These are phyloP conservation scores for Sebastes elongatus DNA, from an alignment of 2,797 vertebrate species.

Conservation along the genomic window DNA sequence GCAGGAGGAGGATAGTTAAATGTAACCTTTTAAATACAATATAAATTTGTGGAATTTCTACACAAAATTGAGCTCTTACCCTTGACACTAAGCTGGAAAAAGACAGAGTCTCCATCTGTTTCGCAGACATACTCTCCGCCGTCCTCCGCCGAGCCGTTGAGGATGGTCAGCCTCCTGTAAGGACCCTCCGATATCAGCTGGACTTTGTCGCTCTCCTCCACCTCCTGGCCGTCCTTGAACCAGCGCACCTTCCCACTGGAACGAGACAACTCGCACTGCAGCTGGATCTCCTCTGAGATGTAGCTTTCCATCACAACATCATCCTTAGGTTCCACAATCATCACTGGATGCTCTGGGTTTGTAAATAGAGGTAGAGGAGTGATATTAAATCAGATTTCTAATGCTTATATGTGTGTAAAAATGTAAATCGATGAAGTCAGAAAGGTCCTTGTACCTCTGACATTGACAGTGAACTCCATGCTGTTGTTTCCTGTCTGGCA, in stretches of 20 bases:
- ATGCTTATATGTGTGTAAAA: not conserved
- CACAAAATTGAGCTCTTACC: constrained; percentile 68
- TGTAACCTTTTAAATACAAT: not conserved
- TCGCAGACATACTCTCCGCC: constrained; percentile 92
- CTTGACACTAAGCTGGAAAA: constrained; percentile 88
- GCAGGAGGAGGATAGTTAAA: not conserved
- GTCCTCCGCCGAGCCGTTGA: constrained; percentile 68
- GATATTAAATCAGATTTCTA: not conserved
- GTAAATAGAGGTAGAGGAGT: not conserved
- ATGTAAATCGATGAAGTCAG: not conserved
- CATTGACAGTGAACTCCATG: constrained; percentile 83
- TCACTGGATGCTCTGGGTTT: constrained; percentile 86
- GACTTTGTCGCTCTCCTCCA: constrained; percentile 73
- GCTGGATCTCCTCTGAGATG: constrained; percentile 79
- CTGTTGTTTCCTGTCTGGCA: constrained; percentile 80
- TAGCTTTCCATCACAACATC: constrained; percentile 81
- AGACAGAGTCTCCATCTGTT: constrained; percentile 88
- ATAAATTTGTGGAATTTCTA: not conserved
- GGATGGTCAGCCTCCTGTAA: constrained; percentile 81
- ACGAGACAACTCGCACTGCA: constrained; percentile 90
- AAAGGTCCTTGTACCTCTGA: constrained; percentile 76
- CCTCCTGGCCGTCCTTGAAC: constrained; percentile 89
- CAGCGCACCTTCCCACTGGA: constrained; percentile 80
- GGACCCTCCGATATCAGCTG: constrained; percentile 82
- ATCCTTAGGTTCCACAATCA: constrained; percentile 87